Percentiles rank a stretch among this genome's conserved stretches.
Evolutionary conservation across 1,140 invertebrate genomes (phyloP).

Genomic region (Caerostris darwini): DNA sequence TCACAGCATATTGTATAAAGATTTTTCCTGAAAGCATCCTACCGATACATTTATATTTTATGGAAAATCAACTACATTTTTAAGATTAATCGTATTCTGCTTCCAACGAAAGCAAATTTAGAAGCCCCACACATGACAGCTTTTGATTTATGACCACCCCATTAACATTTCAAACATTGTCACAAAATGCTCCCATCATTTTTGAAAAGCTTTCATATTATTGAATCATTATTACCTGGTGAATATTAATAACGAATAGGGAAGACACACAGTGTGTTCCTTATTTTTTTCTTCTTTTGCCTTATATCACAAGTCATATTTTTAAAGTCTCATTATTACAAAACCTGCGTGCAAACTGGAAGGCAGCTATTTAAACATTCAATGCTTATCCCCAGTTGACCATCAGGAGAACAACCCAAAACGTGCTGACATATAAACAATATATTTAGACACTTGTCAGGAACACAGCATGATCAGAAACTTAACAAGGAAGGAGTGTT

Average conservation of each 20-base stretch:
- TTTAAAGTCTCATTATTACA: conserved; percentile 19
- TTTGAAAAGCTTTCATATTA: conserved; percentile 5
- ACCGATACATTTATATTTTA: neutral
- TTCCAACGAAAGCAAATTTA: neutral
- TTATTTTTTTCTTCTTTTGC: neutral
- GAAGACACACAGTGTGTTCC: neutral
- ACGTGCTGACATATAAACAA: conserved; percentile 43
- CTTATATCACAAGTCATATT: neutral
- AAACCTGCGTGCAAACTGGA: neutral
- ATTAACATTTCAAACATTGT: conserved; percentile 37
- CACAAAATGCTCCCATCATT: neutral
- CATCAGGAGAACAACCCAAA: neutral
- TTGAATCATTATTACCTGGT: conserved; percentile 49
- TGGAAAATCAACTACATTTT: conserved; percentile 15
- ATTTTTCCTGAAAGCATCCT: neutral
- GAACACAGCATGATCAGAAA: conserved; percentile 13
- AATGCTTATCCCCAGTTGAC: neutral
- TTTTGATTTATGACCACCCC: neutral
- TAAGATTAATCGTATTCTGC: neutral
- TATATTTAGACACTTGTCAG: conserved; percentile 44
- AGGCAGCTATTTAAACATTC: conserved; percentile 13
- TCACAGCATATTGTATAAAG: neutral
- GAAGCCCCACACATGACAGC: conserved; percentile 6
- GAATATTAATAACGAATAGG: conserved; percentile 23
- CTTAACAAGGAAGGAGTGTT: neutral